Conservation (phyloP, 2,797 vertebrate species). For the Huso huso region DNA sequence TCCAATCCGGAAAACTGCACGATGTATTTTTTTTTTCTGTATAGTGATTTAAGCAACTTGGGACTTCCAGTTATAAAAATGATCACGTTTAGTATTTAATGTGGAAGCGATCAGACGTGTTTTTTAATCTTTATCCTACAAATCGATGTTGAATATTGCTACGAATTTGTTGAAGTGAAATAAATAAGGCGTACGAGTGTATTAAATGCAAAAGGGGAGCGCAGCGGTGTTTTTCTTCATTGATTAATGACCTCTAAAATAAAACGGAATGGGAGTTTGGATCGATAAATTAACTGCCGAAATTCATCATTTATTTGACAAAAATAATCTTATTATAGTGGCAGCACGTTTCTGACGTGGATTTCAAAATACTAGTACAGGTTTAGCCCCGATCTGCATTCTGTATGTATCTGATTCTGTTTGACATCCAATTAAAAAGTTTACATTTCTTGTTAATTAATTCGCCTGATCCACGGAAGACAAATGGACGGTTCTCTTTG, state of each 20-base stretch:
- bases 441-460: conserved; percentile 91
- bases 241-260: conserved; percentile 96
- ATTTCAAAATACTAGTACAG: conserved; percentile 29
- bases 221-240: conserved; percentile 84
- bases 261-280: conserved; percentile 69
- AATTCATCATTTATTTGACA: conserved; percentile 85
- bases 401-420: conserved; percentile 57
- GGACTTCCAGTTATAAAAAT: neutral
- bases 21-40: neutral
- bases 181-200: conserved; percentile 52
- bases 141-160: conserved; percentile 62
- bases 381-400: conserved; percentile 53
- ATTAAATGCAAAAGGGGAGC: conserved; percentile 52
- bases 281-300: conserved; percentile 95
- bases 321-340: conserved; percentile 63
- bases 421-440: conserved; percentile 89
- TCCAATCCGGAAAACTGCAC: too few species aligned
- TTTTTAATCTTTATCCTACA: conserved; percentile 47
- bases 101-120: conserved; percentile 50
- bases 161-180: conserved; percentile 59
- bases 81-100: conserved; percentile 22
- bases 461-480: conserved; percentile 71
- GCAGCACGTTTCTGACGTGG: conserved; percentile 39
- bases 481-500: conserved; percentile 72
- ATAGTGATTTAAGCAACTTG: neutral